A percentile compares a stretch with the other conserved stretches of the same genome.
Conservation (phyloP, 2,113 vertebrate genomes). For the Cranoglanis bouderius region DNA sequence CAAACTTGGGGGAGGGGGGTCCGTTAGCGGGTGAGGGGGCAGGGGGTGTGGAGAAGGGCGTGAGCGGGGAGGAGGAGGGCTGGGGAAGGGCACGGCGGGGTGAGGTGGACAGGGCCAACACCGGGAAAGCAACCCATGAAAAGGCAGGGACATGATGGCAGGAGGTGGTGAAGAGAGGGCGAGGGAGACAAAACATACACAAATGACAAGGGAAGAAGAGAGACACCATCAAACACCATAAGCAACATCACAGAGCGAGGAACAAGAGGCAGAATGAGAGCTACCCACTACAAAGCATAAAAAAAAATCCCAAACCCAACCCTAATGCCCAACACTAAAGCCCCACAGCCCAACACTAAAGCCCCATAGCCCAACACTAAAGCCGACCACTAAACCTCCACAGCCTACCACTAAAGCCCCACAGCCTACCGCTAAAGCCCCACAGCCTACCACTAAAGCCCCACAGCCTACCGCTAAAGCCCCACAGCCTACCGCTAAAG, state of each 20-base stretch:
- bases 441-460: not conserved
- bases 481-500: not conserved
- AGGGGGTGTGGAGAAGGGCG: slow-evolving; percentile 72
- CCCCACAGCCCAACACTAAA: slow-evolving; percentile 6
- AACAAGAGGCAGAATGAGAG: slow-evolving; percentile 56
- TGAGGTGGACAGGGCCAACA: slow-evolving; percentile 50
- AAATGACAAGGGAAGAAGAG: slow-evolving; percentile 73
- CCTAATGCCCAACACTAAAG: not conserved
- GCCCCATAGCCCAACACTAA: slow-evolving; percentile 47
- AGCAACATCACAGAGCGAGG: slow-evolving; percentile 72
- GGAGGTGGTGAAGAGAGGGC: slow-evolving; percentile 18
- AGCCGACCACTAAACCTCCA: not conserved
- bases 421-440: slow-evolving; percentile 52
- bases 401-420: slow-evolving; percentile 19
- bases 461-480: not conserved
- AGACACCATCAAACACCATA: slow-evolving; percentile 77
- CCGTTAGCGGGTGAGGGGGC: slow-evolving; percentile 80
- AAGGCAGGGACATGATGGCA: slow-evolving; percentile 18
- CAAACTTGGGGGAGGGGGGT: slow-evolving; percentile 87
- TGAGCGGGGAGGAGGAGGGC: slow-evolving; percentile 60
- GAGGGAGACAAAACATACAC: slow-evolving; percentile 43
- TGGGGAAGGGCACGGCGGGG: slow-evolving; percentile 43
- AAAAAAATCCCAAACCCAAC: slow-evolving; percentile 47
- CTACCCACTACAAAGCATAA: slow-evolving; percentile 20
- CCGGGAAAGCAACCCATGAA: slow-evolving; percentile 46